Evolutionary conservation across 1,140 invertebrate species (phyloP), one percentile per base, ranked within the genome.

Genomic region (Drosophila yakuba): DNA sequence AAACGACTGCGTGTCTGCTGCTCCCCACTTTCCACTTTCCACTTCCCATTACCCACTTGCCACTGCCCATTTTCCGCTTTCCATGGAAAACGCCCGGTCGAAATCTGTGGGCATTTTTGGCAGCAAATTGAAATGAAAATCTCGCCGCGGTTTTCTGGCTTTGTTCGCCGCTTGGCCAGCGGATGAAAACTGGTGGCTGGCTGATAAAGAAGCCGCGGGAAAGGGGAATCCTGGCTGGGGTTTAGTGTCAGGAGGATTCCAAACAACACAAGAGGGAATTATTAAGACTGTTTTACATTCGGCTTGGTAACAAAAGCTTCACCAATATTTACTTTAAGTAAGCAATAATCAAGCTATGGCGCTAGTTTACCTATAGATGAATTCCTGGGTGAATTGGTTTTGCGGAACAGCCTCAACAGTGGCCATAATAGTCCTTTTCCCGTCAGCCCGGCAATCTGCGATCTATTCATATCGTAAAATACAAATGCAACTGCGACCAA

Each of bases 81-180:
- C 35, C 50, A 52, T 20, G 8, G n/a, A 35, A 61, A 41, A n/a
- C 36, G 23, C 43, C 5, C 41, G 20, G 15, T 35, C 32, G 25
- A 4, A 45, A 45, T 51, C 50, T 52, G 41, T 44, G 57, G 59
- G 71, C 61, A 67, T 68, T 83, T 74, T 71, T 61, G 79, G 54
- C 67, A 69, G 66, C 75, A 89, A 89, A 84, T 88, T 88, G 76
- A 88, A 89, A 89, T 89, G 84, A 88, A 88, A 83, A 89, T 67
- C 67, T 66, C 76, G 47, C 59, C 72, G 84, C 63, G 71, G 67
- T 80, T 73, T 81, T 52, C 64, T 66, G 67, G 73, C 73, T 89
- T 83, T 89, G 76, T 89, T 80, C 76, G 51, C 50, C 50, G 56
- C 51, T 77, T 75, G 44, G 48, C 38, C 32, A 45, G 50, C 39